Evolutionary conservation across 2,888 invertebrate genomes (phyloP).

Genomic region (Exocentrus adspersus): DNA sequence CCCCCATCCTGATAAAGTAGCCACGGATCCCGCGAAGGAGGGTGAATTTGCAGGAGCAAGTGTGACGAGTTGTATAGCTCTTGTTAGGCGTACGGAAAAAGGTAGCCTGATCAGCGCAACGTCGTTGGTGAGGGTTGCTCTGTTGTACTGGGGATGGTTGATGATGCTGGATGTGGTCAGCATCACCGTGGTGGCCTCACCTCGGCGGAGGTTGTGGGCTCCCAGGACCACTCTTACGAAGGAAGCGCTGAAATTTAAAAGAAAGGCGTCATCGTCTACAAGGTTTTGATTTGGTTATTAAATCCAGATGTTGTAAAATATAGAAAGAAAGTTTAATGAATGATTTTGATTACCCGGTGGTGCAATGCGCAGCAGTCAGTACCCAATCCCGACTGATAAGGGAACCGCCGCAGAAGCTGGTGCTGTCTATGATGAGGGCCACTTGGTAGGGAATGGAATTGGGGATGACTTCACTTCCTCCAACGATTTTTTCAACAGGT

Average conservation of each 20-base stretch:
- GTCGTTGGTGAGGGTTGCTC: slow-evolving; percentile 35
- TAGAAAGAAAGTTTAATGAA: too few species aligned
- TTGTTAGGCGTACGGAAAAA: slow-evolving; percentile 27
- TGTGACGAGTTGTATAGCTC: slow-evolving; percentile 33
- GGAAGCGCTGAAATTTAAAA: slow-evolving; percentile 23
- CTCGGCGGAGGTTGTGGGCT: slow-evolving; percentile 1
- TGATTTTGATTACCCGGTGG: slow-evolving; percentile 67
- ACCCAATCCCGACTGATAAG: neutral
- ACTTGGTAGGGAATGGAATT: slow-evolving; percentile 9
- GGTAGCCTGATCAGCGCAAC: slow-evolving; percentile 42
- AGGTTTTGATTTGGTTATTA: too few species aligned
- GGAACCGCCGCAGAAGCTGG: slow-evolving; percentile 8
- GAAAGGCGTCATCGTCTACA: too few species aligned
- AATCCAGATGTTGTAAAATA: too few species aligned
- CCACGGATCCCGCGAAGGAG: slow-evolving; percentile 58
- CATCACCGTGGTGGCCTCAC: slow-evolving; percentile 45
- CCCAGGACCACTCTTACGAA: slow-evolving; percentile 24
- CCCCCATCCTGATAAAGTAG: slow-evolving; percentile 65
- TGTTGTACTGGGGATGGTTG: slow-evolving; percentile 40
- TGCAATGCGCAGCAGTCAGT: slow-evolving; percentile 6
- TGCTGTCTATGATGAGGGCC: neutral
- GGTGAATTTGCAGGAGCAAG: slow-evolving; percentile 43
- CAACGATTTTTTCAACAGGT: neutral
- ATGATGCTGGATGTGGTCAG: slow-evolving; percentile 25
- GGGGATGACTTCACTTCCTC: neutral